A percentile compares a stretch with the other conserved stretches of the same genome.
Conservation (phyloP, 1,140 invertebrate genomes). For the Idris sp. region DNA sequence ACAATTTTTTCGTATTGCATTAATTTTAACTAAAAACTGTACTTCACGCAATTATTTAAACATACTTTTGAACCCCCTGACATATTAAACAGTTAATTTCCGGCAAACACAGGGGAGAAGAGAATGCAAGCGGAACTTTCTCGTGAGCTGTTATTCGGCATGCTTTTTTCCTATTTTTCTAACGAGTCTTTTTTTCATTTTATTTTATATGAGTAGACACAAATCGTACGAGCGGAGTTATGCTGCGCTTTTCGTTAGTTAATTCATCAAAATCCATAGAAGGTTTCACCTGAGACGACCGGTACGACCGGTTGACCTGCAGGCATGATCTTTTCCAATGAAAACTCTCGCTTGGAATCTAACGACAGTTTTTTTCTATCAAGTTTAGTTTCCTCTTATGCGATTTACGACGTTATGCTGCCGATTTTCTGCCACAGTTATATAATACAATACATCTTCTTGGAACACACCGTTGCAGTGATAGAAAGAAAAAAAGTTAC, state of each 20-base stretch:
- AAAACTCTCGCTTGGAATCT: conserved; percentile 68
- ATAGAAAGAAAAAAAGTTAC: not conserved
- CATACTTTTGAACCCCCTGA: conserved; percentile 10
- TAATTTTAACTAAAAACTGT: no score
- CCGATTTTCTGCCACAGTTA: conserved; percentile 49
- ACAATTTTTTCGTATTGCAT: no score
- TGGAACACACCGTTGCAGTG: conserved; percentile 13
- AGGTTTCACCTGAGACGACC: conserved; percentile 44
- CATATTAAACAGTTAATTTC: conserved; percentile 38
- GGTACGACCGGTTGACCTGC: conserved; percentile 61
- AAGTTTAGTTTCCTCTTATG: conserved; percentile 41
- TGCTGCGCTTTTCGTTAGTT: conserved; percentile 62
- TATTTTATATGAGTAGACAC: conserved; percentile 1
- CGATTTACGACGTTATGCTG: conserved; percentile 22
- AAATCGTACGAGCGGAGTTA: conserved; percentile 10
- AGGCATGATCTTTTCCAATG: conserved; percentile 37
- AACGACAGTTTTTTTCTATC: conserved; percentile 35
- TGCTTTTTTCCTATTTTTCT: not conserved
- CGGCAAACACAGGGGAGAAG: conserved; percentile 8
- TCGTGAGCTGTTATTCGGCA: conserved; percentile 43
- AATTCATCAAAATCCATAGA: conserved; percentile 60
- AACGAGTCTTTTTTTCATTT: conserved; percentile 23
- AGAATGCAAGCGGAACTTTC: conserved; percentile 58
- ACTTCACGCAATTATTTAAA: no score
- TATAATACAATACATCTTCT: conserved; percentile 30